Evolutionary conservation across 2,113 vertebrate genomes (phyloP).

Genomic region (Paramormyrops kingsleyae): DNA sequence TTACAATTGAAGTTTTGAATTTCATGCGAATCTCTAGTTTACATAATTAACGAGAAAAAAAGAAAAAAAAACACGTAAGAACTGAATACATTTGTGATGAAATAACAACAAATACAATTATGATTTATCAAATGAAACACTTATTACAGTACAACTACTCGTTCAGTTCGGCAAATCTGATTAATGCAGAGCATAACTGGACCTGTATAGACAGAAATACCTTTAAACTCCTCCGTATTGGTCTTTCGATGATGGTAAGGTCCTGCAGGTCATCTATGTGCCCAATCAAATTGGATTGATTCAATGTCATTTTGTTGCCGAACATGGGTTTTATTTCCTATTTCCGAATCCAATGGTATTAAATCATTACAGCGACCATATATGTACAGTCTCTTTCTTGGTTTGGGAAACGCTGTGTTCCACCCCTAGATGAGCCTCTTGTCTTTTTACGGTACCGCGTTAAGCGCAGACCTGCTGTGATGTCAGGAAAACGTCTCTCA

Average conservation of each 20-base stretch:
- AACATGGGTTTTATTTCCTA: background rate
- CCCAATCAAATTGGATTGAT: constrained; percentile 65
- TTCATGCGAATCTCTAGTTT: background rate
- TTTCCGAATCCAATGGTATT: background rate
- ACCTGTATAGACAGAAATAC: constrained; percentile 39
- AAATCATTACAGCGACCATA: background rate
- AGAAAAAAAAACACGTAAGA: background rate
- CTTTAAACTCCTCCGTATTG: constrained; percentile 73
- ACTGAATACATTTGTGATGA: background rate
- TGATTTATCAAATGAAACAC: background rate
- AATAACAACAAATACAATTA: background rate
- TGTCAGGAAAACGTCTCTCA: background rate
- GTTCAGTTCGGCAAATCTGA: background rate
- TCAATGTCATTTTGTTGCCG: constrained; percentile 64
- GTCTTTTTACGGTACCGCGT: background rate
- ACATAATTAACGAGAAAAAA: background rate
- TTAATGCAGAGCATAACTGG: background rate
- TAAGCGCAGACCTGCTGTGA: background rate
- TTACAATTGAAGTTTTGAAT: background rate
- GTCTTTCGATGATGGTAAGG: constrained; percentile 72
- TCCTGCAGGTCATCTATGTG: constrained; percentile 76
- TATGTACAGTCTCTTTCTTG: background rate
- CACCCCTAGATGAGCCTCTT: background rate
- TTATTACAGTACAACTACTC: background rate
- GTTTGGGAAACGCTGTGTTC: background rate